Evolutionary conservation across 1,140 invertebrate genomes (phyloP).

Genomic region (Andrena cerasifolii): DNA sequence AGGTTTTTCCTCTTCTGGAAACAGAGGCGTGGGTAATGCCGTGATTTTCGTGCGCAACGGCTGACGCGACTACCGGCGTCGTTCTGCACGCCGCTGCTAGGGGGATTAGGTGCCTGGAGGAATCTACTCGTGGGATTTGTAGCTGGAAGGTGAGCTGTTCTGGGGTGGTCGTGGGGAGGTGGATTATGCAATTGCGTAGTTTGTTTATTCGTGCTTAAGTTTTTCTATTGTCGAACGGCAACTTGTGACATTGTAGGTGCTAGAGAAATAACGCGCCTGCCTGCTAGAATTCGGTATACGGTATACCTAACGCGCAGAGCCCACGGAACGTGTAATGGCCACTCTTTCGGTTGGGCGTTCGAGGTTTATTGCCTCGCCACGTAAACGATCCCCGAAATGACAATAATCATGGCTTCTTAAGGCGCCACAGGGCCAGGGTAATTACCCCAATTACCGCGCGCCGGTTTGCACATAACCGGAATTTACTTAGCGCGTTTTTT

Average conservation of each 20-base stretch:
- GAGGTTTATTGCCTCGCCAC: background rate
- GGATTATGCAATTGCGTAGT: background rate
- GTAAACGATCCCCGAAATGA: background rate
- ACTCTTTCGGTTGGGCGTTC: background rate
- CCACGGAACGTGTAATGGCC: too few species aligned
- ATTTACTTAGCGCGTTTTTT: slow-evolving; percentile 50
- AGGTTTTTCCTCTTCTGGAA: slow-evolving; percentile 13
- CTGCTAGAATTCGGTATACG: too few species aligned
- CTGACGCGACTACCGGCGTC: background rate
- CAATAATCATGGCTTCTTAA: background rate
- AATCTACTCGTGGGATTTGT: background rate
- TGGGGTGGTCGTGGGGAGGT: background rate
- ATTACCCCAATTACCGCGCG: background rate
- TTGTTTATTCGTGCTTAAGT: too few species aligned
- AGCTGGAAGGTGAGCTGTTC: too few species aligned
- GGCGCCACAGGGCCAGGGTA: background rate
- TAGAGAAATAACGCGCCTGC: too few species aligned
- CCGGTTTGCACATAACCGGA: slow-evolving; percentile 16
- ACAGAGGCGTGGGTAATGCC: slow-evolving; percentile 31
- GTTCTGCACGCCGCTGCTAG: background rate
- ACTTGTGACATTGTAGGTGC: too few species aligned
- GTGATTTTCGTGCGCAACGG: slow-evolving; percentile 14
- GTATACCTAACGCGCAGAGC: too few species aligned
- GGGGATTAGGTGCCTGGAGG: background rate
- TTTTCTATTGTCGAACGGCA: too few species aligned